phyloP scores from a whole-genome alignment of 2,888 invertebrate species.

The Cheilosia variabilis region DNA sequence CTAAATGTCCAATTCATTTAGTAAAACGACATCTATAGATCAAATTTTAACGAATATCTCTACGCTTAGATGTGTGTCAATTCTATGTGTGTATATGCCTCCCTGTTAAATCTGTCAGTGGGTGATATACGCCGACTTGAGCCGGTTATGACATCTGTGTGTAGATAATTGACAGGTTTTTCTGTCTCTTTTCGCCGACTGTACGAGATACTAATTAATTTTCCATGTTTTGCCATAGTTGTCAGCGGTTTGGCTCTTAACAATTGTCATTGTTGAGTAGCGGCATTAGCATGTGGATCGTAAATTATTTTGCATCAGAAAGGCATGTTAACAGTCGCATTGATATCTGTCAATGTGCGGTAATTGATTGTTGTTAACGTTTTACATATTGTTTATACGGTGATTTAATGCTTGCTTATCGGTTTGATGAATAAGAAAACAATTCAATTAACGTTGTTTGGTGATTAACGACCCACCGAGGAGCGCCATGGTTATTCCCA shows the following conservation, averaged over 20 bases:
- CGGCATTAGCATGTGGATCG: constrained; percentile 56
- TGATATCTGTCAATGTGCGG: constrained; percentile 50
- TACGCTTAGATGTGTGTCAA: neutral
- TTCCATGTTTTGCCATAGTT: constrained; percentile 40
- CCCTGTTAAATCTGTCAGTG: constrained; percentile 7
- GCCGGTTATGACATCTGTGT: constrained; percentile 46
- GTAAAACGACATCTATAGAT: constrained; percentile 43
- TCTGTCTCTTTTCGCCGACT: neutral
- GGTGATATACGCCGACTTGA: constrained; percentile 8
- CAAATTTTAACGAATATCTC: constrained; percentile 34
- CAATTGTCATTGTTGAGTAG: constrained; percentile 58
- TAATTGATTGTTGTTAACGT: constrained; percentile 49
- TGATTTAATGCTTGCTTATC: constrained; percentile 20
- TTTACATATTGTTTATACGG: constrained; percentile 16
- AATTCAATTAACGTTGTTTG: constrained; percentile 51
- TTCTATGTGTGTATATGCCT: neutral
- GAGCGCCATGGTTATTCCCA: constrained; percentile 8
- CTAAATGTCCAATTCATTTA: constrained; percentile 50
- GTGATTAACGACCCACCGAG: constrained; percentile 6
- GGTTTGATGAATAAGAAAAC: constrained; percentile 18
- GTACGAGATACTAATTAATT: constrained; percentile 60
- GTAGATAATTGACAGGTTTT: constrained; percentile 24
- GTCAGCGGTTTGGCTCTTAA: constrained; percentile 37
- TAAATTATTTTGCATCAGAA: constrained; percentile 46
- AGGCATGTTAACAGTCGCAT: constrained; percentile 45